These are phyloP conservation scores for Catharus ustulatus DNA, from an alignment of 2,797 vertebrate species.

Conservation along the genomic window DNA sequence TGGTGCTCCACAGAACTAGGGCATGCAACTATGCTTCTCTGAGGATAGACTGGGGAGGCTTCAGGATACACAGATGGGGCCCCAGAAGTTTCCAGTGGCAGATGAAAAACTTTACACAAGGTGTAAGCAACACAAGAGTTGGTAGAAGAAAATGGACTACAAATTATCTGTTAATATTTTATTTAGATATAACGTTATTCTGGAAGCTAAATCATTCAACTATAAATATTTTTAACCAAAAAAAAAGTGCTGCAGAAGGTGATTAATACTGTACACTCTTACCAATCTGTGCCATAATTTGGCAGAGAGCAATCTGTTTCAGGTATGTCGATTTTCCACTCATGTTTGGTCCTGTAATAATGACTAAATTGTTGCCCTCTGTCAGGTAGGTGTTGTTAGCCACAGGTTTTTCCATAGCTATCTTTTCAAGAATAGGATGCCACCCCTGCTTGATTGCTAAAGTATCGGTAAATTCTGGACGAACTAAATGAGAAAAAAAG, in stretches of 20 bases:
- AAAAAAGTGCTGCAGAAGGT: not conserved
- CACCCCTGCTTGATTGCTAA: conserved; percentile 93
- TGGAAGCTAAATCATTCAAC: not conserved
- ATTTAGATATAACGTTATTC: not conserved
- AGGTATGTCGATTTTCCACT: conserved; percentile 97
- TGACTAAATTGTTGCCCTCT: conserved; percentile 92
- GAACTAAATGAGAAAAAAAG: conserved; percentile 79
- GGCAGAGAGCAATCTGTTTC: conserved; percentile 95
- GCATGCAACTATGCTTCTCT: not conserved
- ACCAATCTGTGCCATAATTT: conserved; percentile 98
- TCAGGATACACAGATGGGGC: not conserved
- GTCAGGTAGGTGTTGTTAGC: conserved; percentile 92
- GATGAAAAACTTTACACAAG: not conserved
- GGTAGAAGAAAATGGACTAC: not conserved
- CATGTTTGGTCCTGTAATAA: conserved; percentile 98
- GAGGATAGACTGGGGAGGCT: not conserved
- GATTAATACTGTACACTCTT: not conserved
- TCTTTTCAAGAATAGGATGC: conserved; percentile 94
- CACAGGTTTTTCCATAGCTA: conserved; percentile 87
- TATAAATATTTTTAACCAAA: not conserved
- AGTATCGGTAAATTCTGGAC: conserved; percentile 96
- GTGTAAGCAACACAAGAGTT: not conserved
- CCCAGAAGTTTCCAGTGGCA: accelerated
- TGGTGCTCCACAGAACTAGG: not conserved
- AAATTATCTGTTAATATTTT: not conserved